Percentiles rank a stretch among this genome's conserved stretches.
phyloP scores from a whole-genome alignment of 2,113 vertebrate species.

The Hirundichthys speculiger region DNA sequence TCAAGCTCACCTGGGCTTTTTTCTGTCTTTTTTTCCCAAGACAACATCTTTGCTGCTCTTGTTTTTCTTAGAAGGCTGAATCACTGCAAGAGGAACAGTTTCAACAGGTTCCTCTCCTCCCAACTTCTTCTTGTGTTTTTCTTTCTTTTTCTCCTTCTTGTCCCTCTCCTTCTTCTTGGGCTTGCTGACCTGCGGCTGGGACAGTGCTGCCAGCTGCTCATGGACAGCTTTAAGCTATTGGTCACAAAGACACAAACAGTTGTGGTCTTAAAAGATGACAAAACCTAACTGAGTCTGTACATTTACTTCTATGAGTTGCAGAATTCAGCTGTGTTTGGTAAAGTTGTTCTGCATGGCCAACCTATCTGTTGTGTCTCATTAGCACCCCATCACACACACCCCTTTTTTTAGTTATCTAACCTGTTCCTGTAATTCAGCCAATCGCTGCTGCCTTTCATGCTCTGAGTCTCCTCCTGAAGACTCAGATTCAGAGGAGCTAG shows the following conservation, averaged over 20 bases:
- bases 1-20: slow-evolving; percentile 82
- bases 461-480: slow-evolving; percentile 89
- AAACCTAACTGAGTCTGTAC: background rate
- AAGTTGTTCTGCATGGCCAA: slow-evolving; percentile 46
- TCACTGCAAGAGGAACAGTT: slow-evolving; percentile 56
- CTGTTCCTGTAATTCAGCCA: slow-evolving; percentile 95
- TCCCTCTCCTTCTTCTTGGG: slow-evolving; percentile 96
- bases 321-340: slow-evolving; percentile 27
- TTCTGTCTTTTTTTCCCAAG: slow-evolving; percentile 84
- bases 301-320: no score
- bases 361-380: slow-evolving; percentile 48
- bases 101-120: slow-evolving; percentile 77
- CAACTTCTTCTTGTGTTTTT: slow-evolving; percentile 87
- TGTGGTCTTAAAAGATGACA: slow-evolving; percentile 10
- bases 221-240: slow-evolving; percentile 93
- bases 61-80: slow-evolving; percentile 69
- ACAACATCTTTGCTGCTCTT: slow-evolving; percentile 69
- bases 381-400: slow-evolving; percentile 1
- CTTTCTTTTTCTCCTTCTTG: slow-evolving; percentile 91
- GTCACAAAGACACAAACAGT: slow-evolving; percentile 33
- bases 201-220: slow-evolving; percentile 93
- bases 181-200: slow-evolving; percentile 91
- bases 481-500: slow-evolving; percentile 90
- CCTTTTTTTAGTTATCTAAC: slow-evolving; percentile 66
- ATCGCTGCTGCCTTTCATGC: slow-evolving; percentile 89